Base-by-base conservation (phyloP, 1,140 invertebrate species). In the Gryllus bimaculatus region DNA sequence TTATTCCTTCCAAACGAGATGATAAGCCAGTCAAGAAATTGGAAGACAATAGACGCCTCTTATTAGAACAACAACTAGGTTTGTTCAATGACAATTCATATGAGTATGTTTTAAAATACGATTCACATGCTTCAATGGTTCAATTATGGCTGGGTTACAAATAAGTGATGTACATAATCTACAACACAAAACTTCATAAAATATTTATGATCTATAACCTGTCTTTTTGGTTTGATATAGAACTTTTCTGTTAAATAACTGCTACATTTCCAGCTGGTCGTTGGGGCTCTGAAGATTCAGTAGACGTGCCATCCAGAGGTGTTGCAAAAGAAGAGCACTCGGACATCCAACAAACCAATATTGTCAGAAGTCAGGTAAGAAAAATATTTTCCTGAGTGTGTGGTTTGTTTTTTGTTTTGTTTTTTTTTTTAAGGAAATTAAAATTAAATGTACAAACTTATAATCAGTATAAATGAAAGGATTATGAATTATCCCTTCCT, bases 1-100 rank as follows among this genome's bases (percentile, higher is more conserved):
- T 81, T 20, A 76, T 81, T 8, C 78, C 77, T 47, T 21, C 39
- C 7, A 80, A 81, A 47, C 21, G 79, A 21, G 81, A 82, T 66
- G 79, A 78, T 47, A 81, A 80, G 78, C 79, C 79, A 21, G 89
- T 93, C 13, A 93, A 93, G 82, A 95, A 96, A 82, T 85, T 97
- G 39, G 94, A 96, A 84, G 94, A 95, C 80, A 94, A 94, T 39
- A 88, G 95, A 76, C 94, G 94, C 83, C 86, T 94, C 66, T 90
- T 96, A 87, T 85, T 96, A 20, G 94, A 96, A 83, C 91, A 95
- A 82, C 94, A 96, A 86, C 85, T 97, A 48, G 91, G 93, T 83
- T 90, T 89, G 73, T n/a, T 81, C 1, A 39, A 39, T 39, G 26
- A 39, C 26, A 39, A 39, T 39, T 39, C 5, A 18, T 79, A 48